These are phyloP conservation scores for Magallana nippona DNA, from an alignment of 2,888 invertebrate species.

Conservation along the genomic window DNA sequence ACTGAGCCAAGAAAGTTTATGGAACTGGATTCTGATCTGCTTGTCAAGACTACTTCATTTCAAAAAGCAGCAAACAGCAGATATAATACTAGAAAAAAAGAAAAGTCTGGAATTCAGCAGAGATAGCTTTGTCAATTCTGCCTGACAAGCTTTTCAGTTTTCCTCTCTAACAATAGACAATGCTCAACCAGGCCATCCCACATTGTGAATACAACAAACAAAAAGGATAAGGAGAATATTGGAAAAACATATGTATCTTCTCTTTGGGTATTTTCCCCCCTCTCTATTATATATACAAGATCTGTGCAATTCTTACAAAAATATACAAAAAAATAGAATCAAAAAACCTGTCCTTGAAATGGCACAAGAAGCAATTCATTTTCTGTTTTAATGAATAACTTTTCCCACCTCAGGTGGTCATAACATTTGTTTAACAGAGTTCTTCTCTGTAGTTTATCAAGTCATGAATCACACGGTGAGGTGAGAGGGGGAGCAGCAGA, in stretches of 20 bases:
- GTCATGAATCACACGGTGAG: slow-evolving; percentile 22
- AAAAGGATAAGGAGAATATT: not conserved
- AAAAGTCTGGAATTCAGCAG: not conserved
- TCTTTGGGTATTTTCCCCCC: not conserved
- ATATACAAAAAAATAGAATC: not conserved
- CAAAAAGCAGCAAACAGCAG: slow-evolving; percentile 9
- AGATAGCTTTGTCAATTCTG: slow-evolving; percentile 22
- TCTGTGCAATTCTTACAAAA: not conserved
- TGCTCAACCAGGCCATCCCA: not conserved
- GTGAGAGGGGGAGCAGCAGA: slow-evolving; percentile 22
- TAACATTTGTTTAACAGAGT: slow-evolving; percentile 29
- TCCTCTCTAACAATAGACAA: not conserved
- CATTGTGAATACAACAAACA: not conserved
- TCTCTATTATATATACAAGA: not conserved
- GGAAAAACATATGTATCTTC: slow-evolving; percentile 27
- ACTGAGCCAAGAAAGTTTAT: slow-evolving; percentile 29
- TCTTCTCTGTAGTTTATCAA: slow-evolving; percentile 10
- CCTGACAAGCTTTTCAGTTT: slow-evolving; percentile 5
- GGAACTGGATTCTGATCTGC: slow-evolving; percentile 1
- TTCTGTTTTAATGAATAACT: not conserved
- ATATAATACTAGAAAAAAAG: not conserved
- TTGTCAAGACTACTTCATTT: slow-evolving; percentile 27
- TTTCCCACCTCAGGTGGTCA: slow-evolving; percentile 19
- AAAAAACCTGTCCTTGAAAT: not conserved
- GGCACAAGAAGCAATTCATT: not conserved